phyloP scores from a whole-genome alignment of 92 coral and sea anemone genomes.

The Pocillopora grandis region DNA sequence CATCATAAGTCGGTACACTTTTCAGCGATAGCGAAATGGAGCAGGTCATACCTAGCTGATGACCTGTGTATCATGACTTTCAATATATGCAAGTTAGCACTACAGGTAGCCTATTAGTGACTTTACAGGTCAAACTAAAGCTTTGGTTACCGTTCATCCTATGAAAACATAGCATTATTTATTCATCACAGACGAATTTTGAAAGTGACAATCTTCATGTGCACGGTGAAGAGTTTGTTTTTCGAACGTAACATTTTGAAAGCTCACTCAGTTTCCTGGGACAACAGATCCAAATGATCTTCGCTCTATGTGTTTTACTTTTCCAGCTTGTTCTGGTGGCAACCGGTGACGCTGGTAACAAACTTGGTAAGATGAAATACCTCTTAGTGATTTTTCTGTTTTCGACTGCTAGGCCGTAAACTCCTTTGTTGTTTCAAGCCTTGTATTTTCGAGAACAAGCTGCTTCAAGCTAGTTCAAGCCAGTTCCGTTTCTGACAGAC shows the following conservation, averaged over 20 bases:
- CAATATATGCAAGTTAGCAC: not conserved
- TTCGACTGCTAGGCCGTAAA: not conserved
- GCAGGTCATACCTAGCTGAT: no score
- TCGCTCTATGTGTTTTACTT: not conserved
- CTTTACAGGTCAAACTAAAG: not conserved
- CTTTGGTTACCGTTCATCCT: not conserved
- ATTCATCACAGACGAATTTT: not conserved
- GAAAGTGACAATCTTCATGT: not conserved
- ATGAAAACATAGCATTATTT: not conserved
- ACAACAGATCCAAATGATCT: not conserved
- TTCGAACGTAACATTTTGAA: not conserved
- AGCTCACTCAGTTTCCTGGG: no score
- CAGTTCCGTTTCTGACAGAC: no score
- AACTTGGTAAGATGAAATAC: constrained; percentile 10
- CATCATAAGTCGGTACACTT: no score
- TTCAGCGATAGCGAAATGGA: no score
- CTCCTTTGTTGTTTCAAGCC: not conserved
- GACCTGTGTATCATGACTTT: not conserved
- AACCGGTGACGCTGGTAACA: constrained; percentile 5
- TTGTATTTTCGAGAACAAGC: not conserved
- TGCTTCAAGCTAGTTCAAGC: no score
- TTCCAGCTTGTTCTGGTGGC: constrained; percentile 1
- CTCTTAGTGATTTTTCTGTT: not conserved
- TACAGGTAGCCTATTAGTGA: constrained; percentile 2
- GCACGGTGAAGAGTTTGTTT: not conserved